Percentiles rank a stretch among this genome's conserved stretches.
Evolutionary conservation across 1,140 invertebrate genomes (phyloP).

Genomic region (Hyles euphorbiae): DNA sequence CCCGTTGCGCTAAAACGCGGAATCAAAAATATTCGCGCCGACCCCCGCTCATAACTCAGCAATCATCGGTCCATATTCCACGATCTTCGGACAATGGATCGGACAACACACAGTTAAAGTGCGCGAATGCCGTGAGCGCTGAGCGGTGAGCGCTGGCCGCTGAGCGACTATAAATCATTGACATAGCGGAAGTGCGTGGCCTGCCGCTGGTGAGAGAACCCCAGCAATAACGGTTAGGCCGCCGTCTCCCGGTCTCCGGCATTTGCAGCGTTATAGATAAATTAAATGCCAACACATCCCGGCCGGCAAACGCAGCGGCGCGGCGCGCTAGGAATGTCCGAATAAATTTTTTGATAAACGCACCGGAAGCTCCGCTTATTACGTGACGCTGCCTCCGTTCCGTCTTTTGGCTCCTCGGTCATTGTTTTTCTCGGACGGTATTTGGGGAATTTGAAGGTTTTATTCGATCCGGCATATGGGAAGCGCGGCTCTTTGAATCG

Average conservation of each 20-base stretch:
- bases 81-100: conserved; percentile 59
- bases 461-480: conserved; percentile 49
- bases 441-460: conserved; percentile 52
- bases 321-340: conserved; percentile 61
- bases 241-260: conserved; percentile 49
- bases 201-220: conserved; percentile 32
- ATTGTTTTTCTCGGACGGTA: conserved; percentile 63
- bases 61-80: conserved; percentile 58
- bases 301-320: conserved; percentile 38
- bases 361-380: conserved; percentile 66
- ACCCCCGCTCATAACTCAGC: conserved; percentile 54
- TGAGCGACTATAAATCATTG: conserved; percentile 65
- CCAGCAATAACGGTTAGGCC: conserved; percentile 58
- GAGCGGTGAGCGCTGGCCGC: conserved; percentile 46
- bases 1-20: conserved; percentile 46
- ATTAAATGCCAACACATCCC: conserved; percentile 68
- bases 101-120: conserved; percentile 58
- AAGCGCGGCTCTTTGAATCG: conserved; percentile 61
- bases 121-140: conserved; percentile 51
- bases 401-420: conserved; percentile 48
- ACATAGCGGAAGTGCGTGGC: conserved; percentile 68
- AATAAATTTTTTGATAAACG: conserved; percentile 71
- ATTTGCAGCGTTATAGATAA: conserved; percentile 68
- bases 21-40: conserved; percentile 49
- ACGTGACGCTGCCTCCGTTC: conserved; percentile 63